Base-by-base conservation (phyloP, 1,140 invertebrate genomes). In the Panagrolaimus sp. region DNA sequence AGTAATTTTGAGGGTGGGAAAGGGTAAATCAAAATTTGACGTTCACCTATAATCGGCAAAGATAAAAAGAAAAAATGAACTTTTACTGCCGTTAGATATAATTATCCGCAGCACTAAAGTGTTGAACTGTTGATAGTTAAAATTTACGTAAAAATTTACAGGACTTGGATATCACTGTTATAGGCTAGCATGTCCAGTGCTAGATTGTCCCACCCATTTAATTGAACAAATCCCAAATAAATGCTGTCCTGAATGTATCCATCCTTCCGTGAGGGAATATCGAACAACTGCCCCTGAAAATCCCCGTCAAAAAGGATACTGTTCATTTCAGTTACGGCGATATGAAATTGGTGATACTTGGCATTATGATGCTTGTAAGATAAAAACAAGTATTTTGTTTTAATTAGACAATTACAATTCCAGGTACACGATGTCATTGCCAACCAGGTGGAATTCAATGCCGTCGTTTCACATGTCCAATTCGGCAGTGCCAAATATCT, bases 221-320 rank as follows among this genome's bases (percentile, higher is more conserved):
- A 21, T 26, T n/a, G 10, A 28, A 12, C 52, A 58, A 26, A 1
- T 5, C 10, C 52, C 52, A 58, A 28, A 58, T 58, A 58, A 58
- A 58, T 58, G 52, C n/a, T 58, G 52, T 17, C 52, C 52, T n/a
- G 52, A 58, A 58, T 58, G 52, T 28, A 5, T 21, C 14, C 52
- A 58, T 58, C 52, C 52, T 2, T 21, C 21, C 0, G 10, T 26
- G 14, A 12, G n/a, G 0, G 21, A 21, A 58, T 58, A 26, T 24
- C 52, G 52, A 9, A 58, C 52, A 17, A 28, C 52, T 1, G 52
- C 14, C 15, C 12, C 15, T 17, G 52, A 58, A 24, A 28, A 26
- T 21, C 52, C 52, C 0, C 14, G 52, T 12, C 21, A n/a, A 21
- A 10, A 21, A 4, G 52, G 52, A 26, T 21, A 58, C 28, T 58